Evolutionary conservation across 2,113 vertebrate genomes (phyloP).

Genomic region (Caretta caretta): DNA sequence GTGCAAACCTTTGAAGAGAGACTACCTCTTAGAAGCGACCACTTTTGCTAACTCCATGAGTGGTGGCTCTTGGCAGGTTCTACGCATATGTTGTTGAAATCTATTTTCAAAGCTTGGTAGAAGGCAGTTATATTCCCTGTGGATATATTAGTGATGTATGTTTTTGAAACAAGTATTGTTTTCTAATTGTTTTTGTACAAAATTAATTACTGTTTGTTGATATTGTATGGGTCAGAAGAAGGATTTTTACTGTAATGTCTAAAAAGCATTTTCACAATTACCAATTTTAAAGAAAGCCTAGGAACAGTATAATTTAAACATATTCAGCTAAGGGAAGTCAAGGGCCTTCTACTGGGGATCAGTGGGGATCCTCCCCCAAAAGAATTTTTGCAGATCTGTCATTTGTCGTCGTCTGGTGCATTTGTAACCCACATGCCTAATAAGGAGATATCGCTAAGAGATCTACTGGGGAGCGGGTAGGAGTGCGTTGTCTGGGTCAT

Average conservation of each 20-base stretch:
- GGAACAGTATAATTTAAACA: background rate
- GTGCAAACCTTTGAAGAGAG: no score
- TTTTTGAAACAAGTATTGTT: background rate
- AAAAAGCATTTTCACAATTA: background rate
- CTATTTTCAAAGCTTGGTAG: background rate
- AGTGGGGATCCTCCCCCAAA: background rate
- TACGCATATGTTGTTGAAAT: slow-evolving; percentile 12
- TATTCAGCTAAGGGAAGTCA: background rate
- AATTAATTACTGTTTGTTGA: background rate
- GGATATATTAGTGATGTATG: background rate
- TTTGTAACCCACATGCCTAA: no score
- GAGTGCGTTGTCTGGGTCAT: no score
- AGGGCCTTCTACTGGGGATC: background rate
- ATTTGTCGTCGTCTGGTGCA: background rate
- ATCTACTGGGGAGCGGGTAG: no score
- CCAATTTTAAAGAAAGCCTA: background rate
- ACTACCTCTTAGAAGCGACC: no score
- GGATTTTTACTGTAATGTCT: slow-evolving; percentile 23
- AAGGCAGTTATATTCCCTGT: background rate
- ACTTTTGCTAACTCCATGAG: no score
- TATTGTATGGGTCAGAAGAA: slow-evolving; percentile 37
- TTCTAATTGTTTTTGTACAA: background rate
- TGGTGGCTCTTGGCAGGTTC: no score
- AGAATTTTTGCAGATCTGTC: background rate
- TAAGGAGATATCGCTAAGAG: no score